A percentile compares a stretch with the other conserved stretches of the same genome.
These are phyloP conservation scores for Xylota segnis DNA, from an alignment of 2,888 invertebrate genomes.

Conservation along the genomic window DNA sequence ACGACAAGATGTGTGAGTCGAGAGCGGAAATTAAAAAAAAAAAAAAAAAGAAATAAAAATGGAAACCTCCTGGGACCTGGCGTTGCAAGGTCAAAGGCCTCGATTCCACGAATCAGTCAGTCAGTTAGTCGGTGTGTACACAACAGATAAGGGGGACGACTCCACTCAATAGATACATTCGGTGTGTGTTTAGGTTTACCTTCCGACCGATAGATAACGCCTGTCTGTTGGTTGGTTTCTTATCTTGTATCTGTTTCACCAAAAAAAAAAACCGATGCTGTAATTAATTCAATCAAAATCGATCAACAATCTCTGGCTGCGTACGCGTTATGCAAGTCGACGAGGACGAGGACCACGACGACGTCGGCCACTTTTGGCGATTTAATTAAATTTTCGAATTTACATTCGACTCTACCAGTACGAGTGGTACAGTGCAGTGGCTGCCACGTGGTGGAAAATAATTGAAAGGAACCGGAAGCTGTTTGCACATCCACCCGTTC, in stretches of 20 bases:
- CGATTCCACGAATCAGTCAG: constrained; percentile 56
- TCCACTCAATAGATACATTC: not conserved
- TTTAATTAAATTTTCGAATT: constrained; percentile 71
- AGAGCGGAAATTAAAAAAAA: constrained; percentile 68
- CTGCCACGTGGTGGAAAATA: constrained; percentile 70
- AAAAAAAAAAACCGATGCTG: constrained; percentile 36
- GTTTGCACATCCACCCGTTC: constrained; percentile 66
- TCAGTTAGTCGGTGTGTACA: constrained; percentile 40
- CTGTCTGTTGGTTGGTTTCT: constrained; percentile 33
- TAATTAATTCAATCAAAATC: constrained; percentile 72
- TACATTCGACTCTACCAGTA: constrained; percentile 49
- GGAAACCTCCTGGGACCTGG: constrained; percentile 52
- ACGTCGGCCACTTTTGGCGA: constrained; percentile 65
- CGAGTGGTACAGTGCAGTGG: too few relatives aligned
- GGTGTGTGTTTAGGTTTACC: constrained; percentile 58
- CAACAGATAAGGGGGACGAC: constrained; percentile 42
- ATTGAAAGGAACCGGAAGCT: constrained; percentile 67
- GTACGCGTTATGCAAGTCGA: not conserved
- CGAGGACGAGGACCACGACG: too few relatives aligned
- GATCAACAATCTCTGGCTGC: constrained; percentile 41
- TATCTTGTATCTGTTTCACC: constrained; percentile 56
- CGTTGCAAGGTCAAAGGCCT: constrained; percentile 72
- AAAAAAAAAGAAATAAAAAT: constrained; percentile 37
- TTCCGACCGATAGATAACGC: constrained; percentile 47
- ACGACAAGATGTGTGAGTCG: constrained; percentile 14